Percentiles rank a stretch among this genome's conserved stretches.
phyloP scores from a whole-genome alignment of 2,113 vertebrate genomes.

The Leucosticte australis region DNA sequence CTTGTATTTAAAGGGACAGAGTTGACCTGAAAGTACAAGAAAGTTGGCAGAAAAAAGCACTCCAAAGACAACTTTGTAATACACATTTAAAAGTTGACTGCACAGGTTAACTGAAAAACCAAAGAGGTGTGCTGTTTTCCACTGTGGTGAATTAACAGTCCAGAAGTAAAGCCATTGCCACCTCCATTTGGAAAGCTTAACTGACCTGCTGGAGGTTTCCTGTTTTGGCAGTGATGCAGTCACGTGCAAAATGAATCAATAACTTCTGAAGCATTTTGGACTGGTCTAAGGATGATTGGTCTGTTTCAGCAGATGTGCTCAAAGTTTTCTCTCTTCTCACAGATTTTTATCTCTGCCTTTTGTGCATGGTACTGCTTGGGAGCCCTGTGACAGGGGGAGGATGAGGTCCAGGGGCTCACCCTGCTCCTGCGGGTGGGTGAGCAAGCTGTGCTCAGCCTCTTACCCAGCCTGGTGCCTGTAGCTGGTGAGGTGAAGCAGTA shows the following conservation, averaged over 20 bases:
- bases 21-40: not conserved
- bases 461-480: not conserved
- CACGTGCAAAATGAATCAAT: not conserved
- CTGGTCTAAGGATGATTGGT: not conserved
- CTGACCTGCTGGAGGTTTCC: not conserved
- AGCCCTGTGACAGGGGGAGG: not conserved
- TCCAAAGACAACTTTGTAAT: not conserved
- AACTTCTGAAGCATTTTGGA: not conserved
- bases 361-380: not conserved
- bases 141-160: not conserved
- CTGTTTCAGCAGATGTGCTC: not conserved
- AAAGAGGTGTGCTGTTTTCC: not conserved
- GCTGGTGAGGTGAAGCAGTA: not conserved
- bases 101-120: not conserved
- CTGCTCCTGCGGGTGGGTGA: not conserved
- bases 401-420: not conserved
- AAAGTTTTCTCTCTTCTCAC: not conserved
- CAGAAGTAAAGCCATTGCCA: not conserved
- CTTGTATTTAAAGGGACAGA: not conserved
- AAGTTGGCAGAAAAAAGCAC: not conserved
- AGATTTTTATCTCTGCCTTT: not conserved
- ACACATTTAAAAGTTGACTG: not conserved
- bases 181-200: not conserved
- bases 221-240: fast-evolving
- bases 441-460: not conserved